Conservation (phyloP, 2,113 vertebrate species). For the Ranitomeya variabilis region DNA sequence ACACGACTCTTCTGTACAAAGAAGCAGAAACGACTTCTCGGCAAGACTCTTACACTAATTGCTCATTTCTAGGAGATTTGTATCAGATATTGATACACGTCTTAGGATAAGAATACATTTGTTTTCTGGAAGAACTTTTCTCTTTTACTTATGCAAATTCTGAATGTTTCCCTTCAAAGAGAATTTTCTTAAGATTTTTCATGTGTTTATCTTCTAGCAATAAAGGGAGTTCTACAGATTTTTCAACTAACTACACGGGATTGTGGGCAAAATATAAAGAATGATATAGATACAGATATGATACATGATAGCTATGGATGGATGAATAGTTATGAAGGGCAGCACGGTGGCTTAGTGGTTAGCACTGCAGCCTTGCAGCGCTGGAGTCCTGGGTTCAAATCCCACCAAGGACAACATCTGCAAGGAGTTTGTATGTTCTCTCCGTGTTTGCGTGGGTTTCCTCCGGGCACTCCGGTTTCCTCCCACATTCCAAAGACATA, state of each 20-base stretch:
- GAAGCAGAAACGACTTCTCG: neutral
- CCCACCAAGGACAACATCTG: too few species aligned
- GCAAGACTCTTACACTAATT: constrained; percentile 23
- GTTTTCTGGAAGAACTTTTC: neutral
- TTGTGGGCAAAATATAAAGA: neutral
- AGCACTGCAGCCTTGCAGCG: too few species aligned
- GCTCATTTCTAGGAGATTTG: constrained; percentile 24
- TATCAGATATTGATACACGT: neutral
- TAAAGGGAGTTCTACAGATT: neutral
- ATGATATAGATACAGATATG: neutral
- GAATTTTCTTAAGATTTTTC: neutral
- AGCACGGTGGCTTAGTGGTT: too few species aligned
- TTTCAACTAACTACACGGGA: neutral
- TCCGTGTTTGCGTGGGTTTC: too few species aligned
- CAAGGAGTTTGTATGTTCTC: too few species aligned
- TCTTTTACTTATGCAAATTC: neutral
- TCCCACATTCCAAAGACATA: too few species aligned
- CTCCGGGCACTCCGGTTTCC: too few species aligned
- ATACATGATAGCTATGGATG: neutral
- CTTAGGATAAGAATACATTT: neutral
- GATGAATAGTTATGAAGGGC: neutral
- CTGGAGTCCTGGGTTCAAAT: too few species aligned
- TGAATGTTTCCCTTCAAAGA: neutral
- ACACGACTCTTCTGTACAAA: constrained; percentile 17
- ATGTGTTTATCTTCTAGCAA: neutral